A percentile compares a stretch with the other conserved stretches of the same genome.
Conservation (phyloP, 1,140 invertebrate genomes). For the Hyphantria cunea region DNA sequence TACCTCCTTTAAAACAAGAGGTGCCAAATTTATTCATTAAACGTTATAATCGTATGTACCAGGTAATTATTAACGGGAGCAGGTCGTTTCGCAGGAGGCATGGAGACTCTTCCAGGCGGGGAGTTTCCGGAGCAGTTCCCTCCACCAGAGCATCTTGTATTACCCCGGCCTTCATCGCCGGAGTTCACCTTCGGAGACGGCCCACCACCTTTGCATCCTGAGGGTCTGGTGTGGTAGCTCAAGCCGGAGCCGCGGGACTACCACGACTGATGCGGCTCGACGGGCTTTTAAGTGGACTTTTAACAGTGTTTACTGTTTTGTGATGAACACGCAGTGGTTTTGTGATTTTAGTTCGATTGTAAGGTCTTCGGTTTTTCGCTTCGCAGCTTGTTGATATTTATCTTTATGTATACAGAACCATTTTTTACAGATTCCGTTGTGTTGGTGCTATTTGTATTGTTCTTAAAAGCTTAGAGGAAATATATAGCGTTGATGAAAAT, state of each 20-base stretch:
- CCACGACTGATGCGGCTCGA: conserved; percentile 82
- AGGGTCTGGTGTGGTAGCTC: conserved; percentile 82
- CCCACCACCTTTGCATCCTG: conserved; percentile 74
- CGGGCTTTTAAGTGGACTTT: conserved; percentile 71
- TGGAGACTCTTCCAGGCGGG: conserved; percentile 73
- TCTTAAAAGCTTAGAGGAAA: not conserved
- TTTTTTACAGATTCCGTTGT: not conserved
- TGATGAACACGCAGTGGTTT: conserved; percentile 37
- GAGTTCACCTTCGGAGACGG: conserved; percentile 79
- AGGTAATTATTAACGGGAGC: conserved; percentile 65
- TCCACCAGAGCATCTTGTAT: conserved; percentile 74
- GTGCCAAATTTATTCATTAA: too few species aligned
- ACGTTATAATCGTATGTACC: conserved; percentile 20
- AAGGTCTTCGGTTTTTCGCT: conserved; percentile 2
- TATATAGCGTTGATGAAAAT: not conserved
- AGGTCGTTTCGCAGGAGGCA: conserved; percentile 79
- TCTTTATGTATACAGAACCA: not conserved
- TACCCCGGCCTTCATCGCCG: conserved; percentile 72
- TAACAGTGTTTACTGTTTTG: conserved; percentile 34
- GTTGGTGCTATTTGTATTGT: not conserved
- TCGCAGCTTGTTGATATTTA: conserved; percentile 2
- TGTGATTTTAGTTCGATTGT: conserved; percentile 38
- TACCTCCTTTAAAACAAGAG: not conserved
- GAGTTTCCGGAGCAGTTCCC: conserved; percentile 76
- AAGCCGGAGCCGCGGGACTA: conserved; percentile 82